Evolutionary conservation across 2,888 invertebrate genomes (phyloP).

Genomic region (Drosophila subsilvestris): DNA sequence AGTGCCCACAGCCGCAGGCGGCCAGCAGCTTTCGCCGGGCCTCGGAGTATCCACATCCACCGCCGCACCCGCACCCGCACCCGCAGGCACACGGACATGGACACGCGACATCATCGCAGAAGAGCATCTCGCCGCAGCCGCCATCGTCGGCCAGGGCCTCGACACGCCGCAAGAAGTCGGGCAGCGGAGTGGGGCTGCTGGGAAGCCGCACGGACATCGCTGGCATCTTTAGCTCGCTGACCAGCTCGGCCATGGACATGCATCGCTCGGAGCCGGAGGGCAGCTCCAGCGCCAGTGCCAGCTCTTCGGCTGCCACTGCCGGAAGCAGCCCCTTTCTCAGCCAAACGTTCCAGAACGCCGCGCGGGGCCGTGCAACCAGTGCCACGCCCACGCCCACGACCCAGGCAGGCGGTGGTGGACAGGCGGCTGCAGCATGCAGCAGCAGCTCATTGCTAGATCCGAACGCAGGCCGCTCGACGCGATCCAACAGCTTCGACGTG

Average conservation of each 20-base stretch:
- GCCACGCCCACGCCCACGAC: constrained; percentile 69
- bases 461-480: constrained; percentile 86
- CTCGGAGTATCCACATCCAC: constrained; percentile 88
- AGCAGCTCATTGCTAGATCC: constrained; percentile 81
- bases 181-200: constrained; percentile 86
- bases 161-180: constrained; percentile 79
- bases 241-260: constrained; percentile 92
- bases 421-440: constrained; percentile 32
- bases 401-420: constrained; percentile 36
- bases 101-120: neutral
- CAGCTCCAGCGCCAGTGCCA: constrained; percentile 52
- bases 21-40: constrained; percentile 86
- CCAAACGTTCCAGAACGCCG: constrained; percentile 68
- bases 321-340: constrained; percentile 60
- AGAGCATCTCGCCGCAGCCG: constrained; percentile 78
- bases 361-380: constrained; percentile 70
- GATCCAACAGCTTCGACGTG: constrained; percentile 94
- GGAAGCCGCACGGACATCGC: constrained; percentile 93
- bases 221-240: constrained; percentile 88
- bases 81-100: neutral
- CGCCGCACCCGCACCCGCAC: constrained; percentile 9
- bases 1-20: constrained; percentile 85
- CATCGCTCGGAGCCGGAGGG: constrained; percentile 60
- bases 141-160: constrained; percentile 68
- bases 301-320: constrained; percentile 63